These are phyloP conservation scores for Rhinophrynus dorsalis DNA, from an alignment of 2,797 vertebrate genomes.

Conservation along the genomic window DNA sequence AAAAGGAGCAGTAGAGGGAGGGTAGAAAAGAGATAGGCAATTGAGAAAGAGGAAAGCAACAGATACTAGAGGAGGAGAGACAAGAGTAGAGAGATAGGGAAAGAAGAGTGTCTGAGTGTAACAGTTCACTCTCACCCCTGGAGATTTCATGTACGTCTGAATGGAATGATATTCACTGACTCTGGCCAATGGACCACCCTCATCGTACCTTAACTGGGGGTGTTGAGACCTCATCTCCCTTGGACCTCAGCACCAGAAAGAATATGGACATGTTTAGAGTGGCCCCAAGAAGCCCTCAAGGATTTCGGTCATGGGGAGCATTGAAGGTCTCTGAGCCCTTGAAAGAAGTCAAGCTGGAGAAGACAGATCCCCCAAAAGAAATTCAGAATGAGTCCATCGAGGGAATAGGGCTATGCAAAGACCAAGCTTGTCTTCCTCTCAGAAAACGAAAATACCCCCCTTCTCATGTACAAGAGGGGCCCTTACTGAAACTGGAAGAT, in stretches of 20 bases:
- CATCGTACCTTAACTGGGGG: neutral
- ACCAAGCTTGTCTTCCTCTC: conserved; percentile 38
- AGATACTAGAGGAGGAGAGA: neutral
- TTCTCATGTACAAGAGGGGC: conserved; percentile 3
- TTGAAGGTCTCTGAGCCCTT: neutral
- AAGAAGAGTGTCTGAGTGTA: neutral
- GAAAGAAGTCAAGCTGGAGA: conserved; percentile 1
- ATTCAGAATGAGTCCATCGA: neutral
- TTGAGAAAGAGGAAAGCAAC: neutral
- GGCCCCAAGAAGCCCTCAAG: neutral
- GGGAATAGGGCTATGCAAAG: conserved; percentile 7
- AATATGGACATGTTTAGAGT: neutral
- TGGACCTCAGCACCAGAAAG: conserved; percentile 35
- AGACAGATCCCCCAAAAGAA: neutral
- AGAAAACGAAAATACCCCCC: conserved; percentile 30
- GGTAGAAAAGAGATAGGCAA: neutral
- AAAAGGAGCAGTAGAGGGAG: neutral
- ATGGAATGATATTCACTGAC: conserved; percentile 17
- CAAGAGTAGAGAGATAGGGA: neutral
- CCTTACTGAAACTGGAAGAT: neutral
- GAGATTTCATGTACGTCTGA: neutral
- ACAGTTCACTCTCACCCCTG: neutral
- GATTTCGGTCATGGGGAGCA: neutral
- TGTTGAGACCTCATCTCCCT: conserved; percentile 19
- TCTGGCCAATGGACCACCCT: conserved; percentile 17